Evolutionary conservation across 2,113 vertebrate species (phyloP).

Genomic region (Planiliza haematocheilus): DNA sequence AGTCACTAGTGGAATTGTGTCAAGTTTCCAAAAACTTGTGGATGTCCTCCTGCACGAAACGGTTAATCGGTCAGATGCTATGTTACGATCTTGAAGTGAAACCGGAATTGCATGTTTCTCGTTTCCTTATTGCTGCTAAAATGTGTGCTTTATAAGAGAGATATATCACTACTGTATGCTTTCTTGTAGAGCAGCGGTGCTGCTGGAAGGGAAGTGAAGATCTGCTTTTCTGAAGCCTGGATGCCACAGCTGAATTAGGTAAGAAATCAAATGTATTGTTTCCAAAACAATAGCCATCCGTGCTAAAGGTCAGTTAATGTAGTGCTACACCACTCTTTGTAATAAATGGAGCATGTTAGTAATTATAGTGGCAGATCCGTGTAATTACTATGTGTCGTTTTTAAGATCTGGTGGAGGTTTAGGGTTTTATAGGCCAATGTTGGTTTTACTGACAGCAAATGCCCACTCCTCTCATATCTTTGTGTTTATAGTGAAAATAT

Average conservation of each 20-base stretch:
- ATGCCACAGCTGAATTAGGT: constrained; percentile 24
- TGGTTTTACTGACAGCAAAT: no score
- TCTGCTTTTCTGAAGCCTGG: background rate
- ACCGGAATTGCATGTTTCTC: background rate
- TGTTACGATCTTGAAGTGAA: constrained; percentile 48
- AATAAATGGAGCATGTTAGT: no score
- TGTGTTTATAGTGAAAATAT: no score
- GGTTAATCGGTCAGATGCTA: background rate
- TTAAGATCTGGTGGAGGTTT: no score
- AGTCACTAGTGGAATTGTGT: no score
- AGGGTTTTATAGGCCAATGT: no score
- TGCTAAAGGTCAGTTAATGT: background rate
- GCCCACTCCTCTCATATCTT: no score
- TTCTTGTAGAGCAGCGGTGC: no score
- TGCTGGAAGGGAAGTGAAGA: background rate
- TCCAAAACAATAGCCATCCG: background rate
- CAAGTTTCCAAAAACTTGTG: background rate
- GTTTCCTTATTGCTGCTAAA: constrained; percentile 30
- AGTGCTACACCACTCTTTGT: no score
- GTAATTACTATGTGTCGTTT: no score
- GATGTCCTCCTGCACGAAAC: background rate
- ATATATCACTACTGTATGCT: background rate
- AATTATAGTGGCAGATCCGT: no score
- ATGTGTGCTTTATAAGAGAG: background rate
- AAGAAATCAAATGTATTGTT: background rate